Base-by-base conservation (phyloP, 2,797 vertebrate genomes). In the Morelia viridis region DNA sequence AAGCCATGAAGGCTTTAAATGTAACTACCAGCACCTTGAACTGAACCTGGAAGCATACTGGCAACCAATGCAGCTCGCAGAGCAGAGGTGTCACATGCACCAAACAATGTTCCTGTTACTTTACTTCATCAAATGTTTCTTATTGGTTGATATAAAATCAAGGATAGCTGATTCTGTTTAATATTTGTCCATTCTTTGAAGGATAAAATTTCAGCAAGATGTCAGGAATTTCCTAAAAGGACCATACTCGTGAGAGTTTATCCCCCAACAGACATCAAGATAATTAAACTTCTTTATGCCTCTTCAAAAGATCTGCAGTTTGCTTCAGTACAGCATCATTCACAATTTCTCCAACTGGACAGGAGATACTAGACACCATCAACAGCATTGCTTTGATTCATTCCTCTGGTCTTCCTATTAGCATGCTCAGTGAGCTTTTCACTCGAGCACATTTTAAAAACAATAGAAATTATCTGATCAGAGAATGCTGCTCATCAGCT, bases 401-500 rank as follows among this genome's bases (percentile, higher is more conserved):
- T 80, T 80, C 41, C 41, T 80, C 41, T 80, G 76, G 22, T 80
- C 46, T 80, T 80, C 97, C 98, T 98, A 98, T 98, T 98, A 98
- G 98, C 96, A 96, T 98, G 98, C 98, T 46, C 98, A 97, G 98
- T 97, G 98, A 99, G 98, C 98, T 97, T 96, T 97, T 97, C 93
- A 98, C 97, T 98, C 98, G 97, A 98, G 97, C 96, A 97, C 85
- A 96, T 95, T 91, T 96, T 95, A 98, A 99, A 99, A 98, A 98
- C 98, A 98, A 99, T 98, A 98, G 98, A 98, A 98, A 98, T 97
- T 97, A 97, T 98, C 98, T 98, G 97, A 97, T 97, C 24, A 46
- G 19, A 95, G 93, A 97, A 97, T 95, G 97, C 97, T 97, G 96
- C 3, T 97, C 97, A 97, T 98, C 97, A 96, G 98, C 98, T 96